Conservation (phyloP, 2,888 invertebrate genomes). For the Ectemnius cavifrons region DNA sequence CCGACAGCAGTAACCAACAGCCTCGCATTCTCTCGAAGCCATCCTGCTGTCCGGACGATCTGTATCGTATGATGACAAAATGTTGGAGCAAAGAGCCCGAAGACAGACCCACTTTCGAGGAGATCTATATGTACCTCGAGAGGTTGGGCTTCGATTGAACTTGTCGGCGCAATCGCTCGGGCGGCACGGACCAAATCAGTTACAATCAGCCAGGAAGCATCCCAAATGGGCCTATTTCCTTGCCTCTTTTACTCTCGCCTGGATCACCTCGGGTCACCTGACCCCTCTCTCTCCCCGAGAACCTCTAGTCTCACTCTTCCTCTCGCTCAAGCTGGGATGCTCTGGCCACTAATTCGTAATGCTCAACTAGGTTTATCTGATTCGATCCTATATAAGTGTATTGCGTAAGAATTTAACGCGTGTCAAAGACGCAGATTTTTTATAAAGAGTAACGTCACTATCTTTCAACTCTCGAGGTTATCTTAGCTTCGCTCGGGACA, state of each 20-base stretch:
- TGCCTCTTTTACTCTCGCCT: slow-evolving; percentile 17
- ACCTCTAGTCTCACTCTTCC: background rate
- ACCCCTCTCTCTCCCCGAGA: slow-evolving; percentile 6
- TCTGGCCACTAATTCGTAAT: slow-evolving; percentile 74
- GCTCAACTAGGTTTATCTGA: slow-evolving; percentile 75
- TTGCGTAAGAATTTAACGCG: slow-evolving; percentile 15
- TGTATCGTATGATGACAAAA: slow-evolving; percentile 94
- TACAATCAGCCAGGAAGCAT: slow-evolving; percentile 76
- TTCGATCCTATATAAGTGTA: slow-evolving; percentile 63
- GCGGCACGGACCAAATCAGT: slow-evolving; percentile 71
- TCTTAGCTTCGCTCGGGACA: background rate
- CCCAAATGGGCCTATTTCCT: slow-evolving; percentile 39
- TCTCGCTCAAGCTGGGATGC: slow-evolving; percentile 59
- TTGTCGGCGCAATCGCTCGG: slow-evolving; percentile 33
- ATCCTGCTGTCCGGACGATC: slow-evolving; percentile 87
- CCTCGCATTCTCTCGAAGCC: slow-evolving; percentile 83
- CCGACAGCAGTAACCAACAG: slow-evolving; percentile 71
- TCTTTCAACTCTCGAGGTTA: background rate
- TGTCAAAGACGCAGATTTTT: background rate
- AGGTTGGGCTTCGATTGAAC: slow-evolving; percentile 71
- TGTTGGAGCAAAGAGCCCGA: slow-evolving; percentile 92
- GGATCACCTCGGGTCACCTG: background rate
- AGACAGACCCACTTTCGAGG: slow-evolving; percentile 91
- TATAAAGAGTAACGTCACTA: slow-evolving; percentile 20
- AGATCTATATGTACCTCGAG: slow-evolving; percentile 90